Evolutionary conservation across 2,888 invertebrate species (phyloP).

Genomic region (Macrostomum cliftonense): DNA sequence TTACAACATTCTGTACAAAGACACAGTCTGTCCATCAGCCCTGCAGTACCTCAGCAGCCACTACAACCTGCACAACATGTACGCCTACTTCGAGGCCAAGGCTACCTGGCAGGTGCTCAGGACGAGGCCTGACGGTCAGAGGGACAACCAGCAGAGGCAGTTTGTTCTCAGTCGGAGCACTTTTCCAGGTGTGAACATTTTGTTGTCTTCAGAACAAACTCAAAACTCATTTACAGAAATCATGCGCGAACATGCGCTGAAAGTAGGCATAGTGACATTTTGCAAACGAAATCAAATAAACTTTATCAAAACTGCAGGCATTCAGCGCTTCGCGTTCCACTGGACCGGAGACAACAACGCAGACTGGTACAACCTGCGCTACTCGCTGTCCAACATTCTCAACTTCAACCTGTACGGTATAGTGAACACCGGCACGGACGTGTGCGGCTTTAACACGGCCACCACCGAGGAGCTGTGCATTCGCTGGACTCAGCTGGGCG

Average conservation of each 20-base stretch:
- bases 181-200: background rate
- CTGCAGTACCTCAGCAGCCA: conserved; percentile 20
- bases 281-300: too few relatives aligned
- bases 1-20: conserved; percentile 15
- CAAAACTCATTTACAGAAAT: too few relatives aligned
- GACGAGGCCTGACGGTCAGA: conserved; percentile 13
- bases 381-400: conserved; percentile 28
- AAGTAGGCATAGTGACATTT: too few relatives aligned
- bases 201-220: too few relatives aligned
- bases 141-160: conserved; percentile 15
- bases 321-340: conserved; percentile 25
- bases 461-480: conserved; percentile 31
- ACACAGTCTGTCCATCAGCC: conserved; percentile 26
- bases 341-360: conserved; percentile 32
- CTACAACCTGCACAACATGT: conserved; percentile 27
- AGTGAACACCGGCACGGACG: conserved; percentile 31
- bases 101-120: conserved; percentile 16
- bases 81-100: conserved; percentile 22
- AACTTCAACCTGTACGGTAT: conserved; percentile 27
- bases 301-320: too few relatives aligned
- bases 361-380: conserved; percentile 46
- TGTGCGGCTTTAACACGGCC: conserved; percentile 28
- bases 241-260: too few relatives aligned
- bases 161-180: conserved; percentile 16
- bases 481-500: conserved; percentile 34